These are phyloP conservation scores for Drosophila buzzatii DNA, from an alignment of 2,888 invertebrate species.

Conservation along the genomic window DNA sequence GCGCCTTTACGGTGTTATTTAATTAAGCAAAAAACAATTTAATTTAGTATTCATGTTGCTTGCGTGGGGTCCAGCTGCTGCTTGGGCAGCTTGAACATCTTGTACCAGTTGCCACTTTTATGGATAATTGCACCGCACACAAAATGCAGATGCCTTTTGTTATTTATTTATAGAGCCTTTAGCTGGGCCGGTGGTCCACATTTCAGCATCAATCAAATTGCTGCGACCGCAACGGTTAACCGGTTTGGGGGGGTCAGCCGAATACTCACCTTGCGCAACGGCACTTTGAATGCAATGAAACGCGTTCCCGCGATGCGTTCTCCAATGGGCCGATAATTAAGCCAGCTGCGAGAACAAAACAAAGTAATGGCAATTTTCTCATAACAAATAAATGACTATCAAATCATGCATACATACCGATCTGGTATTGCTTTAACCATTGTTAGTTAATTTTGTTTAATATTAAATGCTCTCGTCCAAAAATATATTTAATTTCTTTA, in stretches of 20 bases:
- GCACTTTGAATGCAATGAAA: slow-evolving; percentile 88
- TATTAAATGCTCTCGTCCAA: neutral
- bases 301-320: slow-evolving; percentile 86
- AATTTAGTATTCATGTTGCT: slow-evolving; percentile 78
- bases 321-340: slow-evolving; percentile 85
- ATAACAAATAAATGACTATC: neutral
- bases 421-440: slow-evolving; percentile 69
- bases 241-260: slow-evolving; percentile 48
- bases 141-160: slow-evolving; percentile 43
- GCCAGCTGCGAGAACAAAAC: slow-evolving; percentile 82
- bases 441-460: neutral
- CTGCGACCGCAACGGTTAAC: slow-evolving; percentile 36
- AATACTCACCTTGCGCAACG: slow-evolving; percentile 85
- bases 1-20: slow-evolving; percentile 71
- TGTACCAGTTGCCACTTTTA: slow-evolving; percentile 77
- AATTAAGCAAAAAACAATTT: slow-evolving; percentile 83
- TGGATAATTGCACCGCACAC: slow-evolving; percentile 73
- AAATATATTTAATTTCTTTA: neutral
- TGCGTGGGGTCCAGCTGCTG: slow-evolving; percentile 62
- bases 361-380: slow-evolving; percentile 1
- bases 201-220: slow-evolving; percentile 70
- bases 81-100: slow-evolving; percentile 15
- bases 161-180: slow-evolving; percentile 74
- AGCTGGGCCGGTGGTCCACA: slow-evolving; percentile 46
- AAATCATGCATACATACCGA: slow-evolving; percentile 47